Evolutionary conservation across 2,113 vertebrate species (phyloP), one percentile per base, ranked within the genome.

Genomic region (Tupaia chinensis): DNA sequence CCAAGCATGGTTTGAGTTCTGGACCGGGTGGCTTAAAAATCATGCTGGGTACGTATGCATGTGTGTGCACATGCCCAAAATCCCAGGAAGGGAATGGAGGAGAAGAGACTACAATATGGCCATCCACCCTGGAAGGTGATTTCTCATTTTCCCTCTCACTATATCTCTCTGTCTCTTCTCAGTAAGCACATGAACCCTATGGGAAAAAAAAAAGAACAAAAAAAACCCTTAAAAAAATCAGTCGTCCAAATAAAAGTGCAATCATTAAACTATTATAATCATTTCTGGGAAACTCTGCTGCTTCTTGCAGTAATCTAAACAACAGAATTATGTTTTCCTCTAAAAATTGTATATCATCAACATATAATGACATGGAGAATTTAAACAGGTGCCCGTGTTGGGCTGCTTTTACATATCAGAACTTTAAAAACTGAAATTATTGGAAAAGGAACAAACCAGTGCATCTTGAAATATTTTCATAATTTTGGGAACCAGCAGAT

Each of bases 361-460:
- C 10, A 72, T 3, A 82, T 53, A 56, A 76, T 53, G 29, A 16
- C 7, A 56, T 32, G 19, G 20, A 17, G 9, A 25, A 95, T 82
- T 88, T 87, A 69, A 92, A 63, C 7, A 92, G 19, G n/a, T 83
- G 29, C 3, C 19, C 27, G 22, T 5, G 11, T 56, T 23, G 17
- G 16, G 61, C 17, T 44, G 22, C 25, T 56, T 53, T 78, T 58
- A 69, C 22, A 66, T 74, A 23, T 3, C 44, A 4, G 32, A 76
- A 29, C 72, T 22, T 85, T 13, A 76, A 91, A 94, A 74, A 25
- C 32, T 63, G 15, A 95, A 82, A 95, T 82, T 79, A 72, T 10
- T 87, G 2, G 58, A 53, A 94, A 88, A 63, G 44, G 22, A 13
- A 15, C 44, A 9, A 19, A 58, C 74, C 65, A 86, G 0, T 29